phyloP scores from a whole-genome alignment of 1,140 invertebrate species.

The Trachymyrmex septentrionalis region DNA sequence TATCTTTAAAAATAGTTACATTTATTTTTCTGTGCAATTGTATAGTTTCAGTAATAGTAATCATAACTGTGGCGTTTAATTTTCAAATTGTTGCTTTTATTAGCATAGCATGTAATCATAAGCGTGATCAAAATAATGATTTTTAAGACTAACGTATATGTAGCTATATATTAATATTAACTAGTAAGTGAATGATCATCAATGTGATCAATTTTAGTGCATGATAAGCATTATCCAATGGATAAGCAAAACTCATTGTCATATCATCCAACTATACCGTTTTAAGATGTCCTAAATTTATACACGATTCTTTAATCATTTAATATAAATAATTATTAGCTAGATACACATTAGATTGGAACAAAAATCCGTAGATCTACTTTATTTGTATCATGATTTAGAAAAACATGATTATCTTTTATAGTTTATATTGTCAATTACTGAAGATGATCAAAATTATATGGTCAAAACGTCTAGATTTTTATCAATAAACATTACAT shows the following conservation, averaged over 20 bases:
- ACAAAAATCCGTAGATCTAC: no score
- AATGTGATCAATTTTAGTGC: background rate
- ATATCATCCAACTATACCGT: background rate
- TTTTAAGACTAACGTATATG: background rate
- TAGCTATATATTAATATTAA: background rate
- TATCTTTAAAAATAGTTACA: background rate
- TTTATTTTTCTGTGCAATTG: background rate
- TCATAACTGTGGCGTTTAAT: background rate
- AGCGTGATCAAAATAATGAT: background rate
- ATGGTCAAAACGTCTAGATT: no score
- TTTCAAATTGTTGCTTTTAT: background rate
- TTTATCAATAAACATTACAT: no score
- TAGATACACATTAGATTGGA: no score
- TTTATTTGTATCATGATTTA: no score
- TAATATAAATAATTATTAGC: background rate
- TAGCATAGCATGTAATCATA: background rate
- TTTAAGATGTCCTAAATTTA: background rate
- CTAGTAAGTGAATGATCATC: background rate
- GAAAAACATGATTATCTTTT: no score
- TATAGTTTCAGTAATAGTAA: background rate
- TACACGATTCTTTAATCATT: background rate
- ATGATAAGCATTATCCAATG: slow-evolving; percentile 12
- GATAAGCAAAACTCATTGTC: background rate
- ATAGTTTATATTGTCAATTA: no score
- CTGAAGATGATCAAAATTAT: no score